Conservation (phyloP, 2,113 vertebrate genomes). For the Alexandromys fortis region DNA sequence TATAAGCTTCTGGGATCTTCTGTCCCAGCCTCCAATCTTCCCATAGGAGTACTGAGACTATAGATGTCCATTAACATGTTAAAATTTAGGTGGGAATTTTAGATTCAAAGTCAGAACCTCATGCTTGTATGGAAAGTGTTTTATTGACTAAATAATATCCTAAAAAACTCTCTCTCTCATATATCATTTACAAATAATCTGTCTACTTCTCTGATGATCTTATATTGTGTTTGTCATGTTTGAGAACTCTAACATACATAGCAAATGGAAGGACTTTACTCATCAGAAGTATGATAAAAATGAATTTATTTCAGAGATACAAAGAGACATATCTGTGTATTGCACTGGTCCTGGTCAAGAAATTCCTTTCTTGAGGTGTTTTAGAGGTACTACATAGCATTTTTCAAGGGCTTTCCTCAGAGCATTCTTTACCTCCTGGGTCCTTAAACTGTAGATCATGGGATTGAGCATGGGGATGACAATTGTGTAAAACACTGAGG, state of each 20-base stretch:
- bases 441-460: constrained; percentile 61
- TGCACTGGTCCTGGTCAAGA: neutral
- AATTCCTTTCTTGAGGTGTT: neutral
- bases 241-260: neutral
- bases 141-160: neutral
- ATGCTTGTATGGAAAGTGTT: neutral
- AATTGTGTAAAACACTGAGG: constrained; percentile 51
- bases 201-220: neutral
- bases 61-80: neutral
- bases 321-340: neutral
- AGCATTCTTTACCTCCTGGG: constrained; percentile 48
- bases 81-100: neutral
- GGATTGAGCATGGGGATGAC: constrained; percentile 59
- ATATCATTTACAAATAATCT: neutral
- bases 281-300: neutral
- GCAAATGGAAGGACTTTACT: neutral
- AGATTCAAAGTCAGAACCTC: neutral
- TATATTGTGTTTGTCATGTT: neutral
- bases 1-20: neutral
- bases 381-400: neutral
- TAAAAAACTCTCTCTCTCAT: neutral
- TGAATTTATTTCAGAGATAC: neutral
- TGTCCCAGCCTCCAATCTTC: neutral
- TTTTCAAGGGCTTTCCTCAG: constrained; percentile 25
- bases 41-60: neutral